Evolutionary conservation across 2,888 invertebrate genomes (phyloP).

Genomic region (Sepioteuthis lessoniana): DNA sequence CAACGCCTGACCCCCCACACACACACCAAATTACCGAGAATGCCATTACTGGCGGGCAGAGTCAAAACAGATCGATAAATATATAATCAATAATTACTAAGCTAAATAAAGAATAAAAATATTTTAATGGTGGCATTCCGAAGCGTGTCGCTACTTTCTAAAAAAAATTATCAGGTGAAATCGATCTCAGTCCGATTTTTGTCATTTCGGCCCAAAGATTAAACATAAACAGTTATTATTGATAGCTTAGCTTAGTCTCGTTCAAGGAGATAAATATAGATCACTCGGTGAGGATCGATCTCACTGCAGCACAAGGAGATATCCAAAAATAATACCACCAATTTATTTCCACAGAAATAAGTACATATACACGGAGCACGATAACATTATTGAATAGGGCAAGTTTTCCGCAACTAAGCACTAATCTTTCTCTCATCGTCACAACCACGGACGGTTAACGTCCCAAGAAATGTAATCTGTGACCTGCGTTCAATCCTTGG

Average conservation of each 20-base stretch:
- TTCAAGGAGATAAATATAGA: background rate
- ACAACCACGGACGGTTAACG: too few relatives aligned
- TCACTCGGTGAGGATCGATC: too few relatives aligned
- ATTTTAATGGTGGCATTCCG: background rate
- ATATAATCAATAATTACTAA: background rate
- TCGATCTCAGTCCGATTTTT: background rate
- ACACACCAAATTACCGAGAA: background rate
- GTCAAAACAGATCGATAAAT: conserved; percentile 4
- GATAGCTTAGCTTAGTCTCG: background rate
- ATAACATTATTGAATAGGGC: too few relatives aligned
- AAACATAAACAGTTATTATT: background rate
- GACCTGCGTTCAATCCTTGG: too few relatives aligned
- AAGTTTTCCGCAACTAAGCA: too few relatives aligned
- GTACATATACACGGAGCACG: too few relatives aligned
- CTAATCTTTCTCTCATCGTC: too few relatives aligned
- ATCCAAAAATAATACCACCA: too few relatives aligned
- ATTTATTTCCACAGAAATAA: too few relatives aligned
- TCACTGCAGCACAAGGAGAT: too few relatives aligned
- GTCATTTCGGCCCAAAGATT: background rate
- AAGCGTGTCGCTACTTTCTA: background rate
- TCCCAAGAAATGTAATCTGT: too few relatives aligned
- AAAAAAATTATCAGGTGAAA: background rate
- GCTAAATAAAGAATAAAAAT: background rate
- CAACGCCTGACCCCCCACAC: background rate
- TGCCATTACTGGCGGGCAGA: background rate